A percentile compares a stretch with the other conserved stretches of the same genome.
Evolutionary conservation across 2,888 invertebrate species (phyloP).

Genomic region (Abscondita cerata): DNA sequence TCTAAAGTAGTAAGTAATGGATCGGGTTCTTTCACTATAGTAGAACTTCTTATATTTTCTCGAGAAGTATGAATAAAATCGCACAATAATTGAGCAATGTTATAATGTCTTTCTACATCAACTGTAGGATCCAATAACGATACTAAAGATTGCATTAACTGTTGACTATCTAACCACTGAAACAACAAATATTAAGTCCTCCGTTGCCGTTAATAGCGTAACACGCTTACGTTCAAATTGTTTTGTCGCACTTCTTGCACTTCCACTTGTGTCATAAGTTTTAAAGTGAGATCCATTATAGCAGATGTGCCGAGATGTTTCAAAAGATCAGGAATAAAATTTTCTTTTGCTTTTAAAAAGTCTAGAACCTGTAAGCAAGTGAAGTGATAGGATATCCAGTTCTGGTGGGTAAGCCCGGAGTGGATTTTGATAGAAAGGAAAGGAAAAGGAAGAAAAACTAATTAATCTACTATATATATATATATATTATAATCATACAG

Average conservation of each 20-base stretch:
- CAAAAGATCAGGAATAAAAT: slow-evolving; percentile 86
- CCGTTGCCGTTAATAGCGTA: slow-evolving; percentile 5
- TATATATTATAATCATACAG: no score
- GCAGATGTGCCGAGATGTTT: slow-evolving; percentile 93
- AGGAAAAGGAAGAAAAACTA: slow-evolving; percentile 41
- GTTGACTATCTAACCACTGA: slow-evolving; percentile 90
- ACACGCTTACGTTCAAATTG: slow-evolving; percentile 69
- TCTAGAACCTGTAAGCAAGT: slow-evolving; percentile 91
- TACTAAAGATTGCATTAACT: slow-evolving; percentile 82
- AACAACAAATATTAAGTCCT: no score
- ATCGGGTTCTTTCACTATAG: slow-evolving; percentile 70
- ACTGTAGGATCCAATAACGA: slow-evolving; percentile 68
- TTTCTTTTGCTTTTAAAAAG: slow-evolving; percentile 85
- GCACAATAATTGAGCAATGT: slow-evolving; percentile 87
- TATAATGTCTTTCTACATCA: slow-evolving; percentile 80
- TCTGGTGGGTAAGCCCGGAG: slow-evolving; percentile 61
- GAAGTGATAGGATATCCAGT: slow-evolving; percentile 92
- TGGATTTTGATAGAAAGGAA: slow-evolving; percentile 36
- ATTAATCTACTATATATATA: slow-evolving; percentile 28
- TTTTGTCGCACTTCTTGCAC: slow-evolving; percentile 74
- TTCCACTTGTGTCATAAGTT: slow-evolving; percentile 84
- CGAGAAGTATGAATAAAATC: slow-evolving; percentile 79
- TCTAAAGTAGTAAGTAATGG: slow-evolving; percentile 77
- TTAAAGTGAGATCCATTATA: slow-evolving; percentile 89
- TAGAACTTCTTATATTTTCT: slow-evolving; percentile 64